Conservation (phyloP, 2,888 invertebrate genomes). For the Ctenicera cuprea region DNA sequence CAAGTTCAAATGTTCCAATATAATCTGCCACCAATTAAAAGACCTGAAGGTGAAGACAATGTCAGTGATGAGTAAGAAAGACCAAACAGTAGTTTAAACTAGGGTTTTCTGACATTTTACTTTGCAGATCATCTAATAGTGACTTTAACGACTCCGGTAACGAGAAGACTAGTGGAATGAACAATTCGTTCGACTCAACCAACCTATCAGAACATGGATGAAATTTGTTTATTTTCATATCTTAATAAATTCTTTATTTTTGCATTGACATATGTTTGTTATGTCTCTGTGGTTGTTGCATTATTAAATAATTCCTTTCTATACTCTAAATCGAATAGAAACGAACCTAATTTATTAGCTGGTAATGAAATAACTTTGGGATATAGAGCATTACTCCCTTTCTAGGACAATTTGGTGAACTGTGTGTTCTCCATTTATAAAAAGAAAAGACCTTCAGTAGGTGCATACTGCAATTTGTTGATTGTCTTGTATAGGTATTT, state of each 20-base stretch:
- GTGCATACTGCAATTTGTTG: no score
- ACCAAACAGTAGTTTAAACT: constrained; percentile 2
- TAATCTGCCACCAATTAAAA: neutral
- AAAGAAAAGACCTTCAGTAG: no score
- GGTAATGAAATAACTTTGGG: no score
- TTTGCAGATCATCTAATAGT: neutral
- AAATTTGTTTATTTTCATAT: neutral
- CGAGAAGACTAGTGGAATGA: neutral
- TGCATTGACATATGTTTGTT: neutral
- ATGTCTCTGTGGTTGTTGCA: neutral
- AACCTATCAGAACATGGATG: neutral
- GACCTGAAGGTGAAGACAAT: neutral
- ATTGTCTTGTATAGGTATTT: no score
- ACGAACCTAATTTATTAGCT: no score
- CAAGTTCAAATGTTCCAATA: neutral
- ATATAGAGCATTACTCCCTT: no score
- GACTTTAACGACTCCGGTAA: neutral
- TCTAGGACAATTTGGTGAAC: no score
- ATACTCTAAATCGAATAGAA: no score
- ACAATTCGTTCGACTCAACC: neutral
- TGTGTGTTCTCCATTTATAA: no score
- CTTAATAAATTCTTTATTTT: constrained; percentile 1
- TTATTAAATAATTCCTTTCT: no score
- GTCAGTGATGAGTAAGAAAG: neutral
- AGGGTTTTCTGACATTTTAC: neutral